Conservation (phyloP, 2,113 vertebrate species). For the Tylochromis polylepis region DNA sequence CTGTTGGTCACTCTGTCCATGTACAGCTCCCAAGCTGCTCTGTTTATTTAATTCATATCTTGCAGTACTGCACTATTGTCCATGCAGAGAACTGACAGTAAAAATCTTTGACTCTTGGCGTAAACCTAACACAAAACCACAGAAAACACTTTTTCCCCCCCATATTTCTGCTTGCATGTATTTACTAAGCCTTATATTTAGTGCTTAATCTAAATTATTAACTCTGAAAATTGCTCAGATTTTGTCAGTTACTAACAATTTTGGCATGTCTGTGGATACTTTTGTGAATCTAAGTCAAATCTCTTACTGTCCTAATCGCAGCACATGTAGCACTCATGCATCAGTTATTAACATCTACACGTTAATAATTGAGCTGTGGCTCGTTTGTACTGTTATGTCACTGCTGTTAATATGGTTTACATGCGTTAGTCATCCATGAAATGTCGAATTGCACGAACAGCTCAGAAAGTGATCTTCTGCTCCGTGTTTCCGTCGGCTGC, state of each 20-base stretch:
- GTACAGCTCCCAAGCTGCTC: not conserved
- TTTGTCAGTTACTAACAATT: not conserved
- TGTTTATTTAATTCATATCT: not conserved
- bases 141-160: not conserved
- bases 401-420: not conserved
- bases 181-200: not conserved
- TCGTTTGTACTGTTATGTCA: not conserved
- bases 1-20: not conserved
- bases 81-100: not conserved
- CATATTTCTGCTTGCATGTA: not conserved
- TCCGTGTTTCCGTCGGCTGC: not conserved
- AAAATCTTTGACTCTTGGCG: not conserved
- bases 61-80: not conserved
- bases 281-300: not conserved
- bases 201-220: not conserved
- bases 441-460: not conserved
- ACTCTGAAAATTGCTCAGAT: not conserved
- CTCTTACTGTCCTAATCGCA: not conserved
- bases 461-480: not conserved
- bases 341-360: not conserved
- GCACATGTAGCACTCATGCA: not conserved
- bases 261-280: not conserved
- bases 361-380: not conserved
- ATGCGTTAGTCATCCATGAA: not conserved
- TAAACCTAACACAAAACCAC: not conserved